Percentiles rank a stretch among this genome's conserved stretches.
Conservation (phyloP, 2,797 vertebrate species). For the Xenops minutus region DNA sequence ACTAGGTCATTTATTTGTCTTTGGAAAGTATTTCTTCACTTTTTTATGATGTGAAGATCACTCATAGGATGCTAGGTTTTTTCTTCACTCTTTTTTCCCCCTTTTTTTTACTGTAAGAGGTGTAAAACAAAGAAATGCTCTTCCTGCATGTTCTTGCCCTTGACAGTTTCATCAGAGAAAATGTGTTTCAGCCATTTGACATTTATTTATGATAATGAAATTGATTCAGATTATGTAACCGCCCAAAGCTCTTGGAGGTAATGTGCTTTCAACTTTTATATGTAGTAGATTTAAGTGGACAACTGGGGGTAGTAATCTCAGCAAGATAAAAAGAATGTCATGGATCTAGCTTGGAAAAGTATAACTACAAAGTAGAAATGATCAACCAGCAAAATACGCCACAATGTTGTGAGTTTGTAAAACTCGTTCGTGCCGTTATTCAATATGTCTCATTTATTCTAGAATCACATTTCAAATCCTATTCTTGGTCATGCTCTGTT, state of each 20-base stretch:
- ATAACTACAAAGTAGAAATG: not conserved
- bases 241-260: constrained; percentile 15
- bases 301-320: not conserved
- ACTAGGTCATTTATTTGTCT: not conserved
- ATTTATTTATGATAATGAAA: constrained; percentile 75
- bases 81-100: not conserved
- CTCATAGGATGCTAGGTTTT: not conserved
- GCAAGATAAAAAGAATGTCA: not conserved
- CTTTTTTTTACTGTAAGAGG: not conserved
- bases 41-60: not conserved
- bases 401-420: not conserved
- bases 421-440: not conserved
- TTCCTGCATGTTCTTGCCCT: constrained; percentile 58
- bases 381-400: not conserved
- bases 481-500: not conserved
- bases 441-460: not conserved
- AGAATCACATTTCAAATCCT: not conserved
- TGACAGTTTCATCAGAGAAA: constrained; percentile 74
- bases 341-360: not conserved
- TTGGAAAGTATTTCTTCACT: not conserved
- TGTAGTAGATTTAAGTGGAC: constrained; percentile 29
- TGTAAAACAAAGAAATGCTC: constrained; percentile 37
- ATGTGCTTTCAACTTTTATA: constrained; percentile 4
- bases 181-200: constrained; percentile 65
- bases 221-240: constrained; percentile 59